These are phyloP conservation scores for Lysandra bellargus DNA, from an alignment of 2,888 invertebrate genomes.

Conservation along the genomic window DNA sequence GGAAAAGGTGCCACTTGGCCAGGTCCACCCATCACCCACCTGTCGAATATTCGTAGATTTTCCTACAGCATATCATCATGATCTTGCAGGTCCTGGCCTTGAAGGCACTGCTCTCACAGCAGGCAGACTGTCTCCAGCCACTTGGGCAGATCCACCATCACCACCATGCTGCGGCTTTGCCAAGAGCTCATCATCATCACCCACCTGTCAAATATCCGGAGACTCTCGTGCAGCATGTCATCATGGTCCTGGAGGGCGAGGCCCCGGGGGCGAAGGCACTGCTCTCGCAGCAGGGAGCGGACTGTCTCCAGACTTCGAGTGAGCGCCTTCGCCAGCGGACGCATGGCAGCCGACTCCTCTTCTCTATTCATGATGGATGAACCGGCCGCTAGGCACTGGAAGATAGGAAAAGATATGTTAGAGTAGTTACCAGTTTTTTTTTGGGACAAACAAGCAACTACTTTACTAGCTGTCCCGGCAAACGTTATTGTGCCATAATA, in stretches of 20 bases:
- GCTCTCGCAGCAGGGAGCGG: conserved; percentile 92
- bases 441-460: no score
- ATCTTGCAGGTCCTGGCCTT: no score
- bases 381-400: conserved; percentile 96
- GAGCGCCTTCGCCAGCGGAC: conserved; percentile 96
- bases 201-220: conserved; percentile 91
- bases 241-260: conserved; percentile 78
- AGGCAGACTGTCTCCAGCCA: no score
- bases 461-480: no score
- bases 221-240: conserved; percentile 88
- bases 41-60: no score
- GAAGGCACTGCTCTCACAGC: no score
- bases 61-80: no score
- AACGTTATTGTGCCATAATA: no score
- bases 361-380: conserved; percentile 99
- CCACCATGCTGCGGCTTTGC: no score
- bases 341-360: conserved; percentile 96
- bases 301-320: conserved; percentile 98
- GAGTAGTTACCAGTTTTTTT: neutral
- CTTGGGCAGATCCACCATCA: no score
- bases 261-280: conserved; percentile 86
- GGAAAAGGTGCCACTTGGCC: no score
- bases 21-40: no score
- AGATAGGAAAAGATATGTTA: neutral
- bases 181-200: neutral